These are phyloP conservation scores for Esox niger DNA, from an alignment of 2,113 vertebrate species.

Conservation along the genomic window DNA sequence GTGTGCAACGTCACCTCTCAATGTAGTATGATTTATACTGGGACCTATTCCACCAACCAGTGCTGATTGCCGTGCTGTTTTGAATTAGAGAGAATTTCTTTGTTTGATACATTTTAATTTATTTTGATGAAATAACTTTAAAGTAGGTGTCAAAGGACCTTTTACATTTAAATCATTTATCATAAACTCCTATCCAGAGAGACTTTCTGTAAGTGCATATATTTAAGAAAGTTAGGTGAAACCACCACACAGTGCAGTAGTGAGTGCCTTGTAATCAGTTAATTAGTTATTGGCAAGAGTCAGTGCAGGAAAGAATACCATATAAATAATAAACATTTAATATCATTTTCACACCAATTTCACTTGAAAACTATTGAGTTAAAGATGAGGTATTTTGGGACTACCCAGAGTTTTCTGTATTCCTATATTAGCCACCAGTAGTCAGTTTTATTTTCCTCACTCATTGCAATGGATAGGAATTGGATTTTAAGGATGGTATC, in stretches of 20 bases:
- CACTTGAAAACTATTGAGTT: neutral
- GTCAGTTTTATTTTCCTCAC: neutral
- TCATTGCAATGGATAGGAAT: neutral
- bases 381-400: neutral
- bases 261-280: too few species aligned
- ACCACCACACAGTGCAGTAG: too few species aligned
- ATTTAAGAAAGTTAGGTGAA: too few species aligned
- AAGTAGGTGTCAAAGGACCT: constrained; percentile 11
- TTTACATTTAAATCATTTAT: too few species aligned
- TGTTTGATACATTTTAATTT: constrained; percentile 41
- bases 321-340: too few species aligned
- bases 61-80: constrained; percentile 11
- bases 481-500: neutral
- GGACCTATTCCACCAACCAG: constrained; percentile 16
- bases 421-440: neutral
- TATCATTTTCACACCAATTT: neutral
- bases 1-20: neutral
- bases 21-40: constrained; percentile 2
- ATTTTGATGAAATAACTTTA: constrained; percentile 30
- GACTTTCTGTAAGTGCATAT: too few species aligned
- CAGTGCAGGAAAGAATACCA: too few species aligned
- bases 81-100: constrained; percentile 12
- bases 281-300: too few species aligned
- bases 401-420: too few species aligned
- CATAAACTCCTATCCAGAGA: too few species aligned